phyloP scores from a whole-genome alignment of 2,797 vertebrate species.

The Danio kyathit region DNA sequence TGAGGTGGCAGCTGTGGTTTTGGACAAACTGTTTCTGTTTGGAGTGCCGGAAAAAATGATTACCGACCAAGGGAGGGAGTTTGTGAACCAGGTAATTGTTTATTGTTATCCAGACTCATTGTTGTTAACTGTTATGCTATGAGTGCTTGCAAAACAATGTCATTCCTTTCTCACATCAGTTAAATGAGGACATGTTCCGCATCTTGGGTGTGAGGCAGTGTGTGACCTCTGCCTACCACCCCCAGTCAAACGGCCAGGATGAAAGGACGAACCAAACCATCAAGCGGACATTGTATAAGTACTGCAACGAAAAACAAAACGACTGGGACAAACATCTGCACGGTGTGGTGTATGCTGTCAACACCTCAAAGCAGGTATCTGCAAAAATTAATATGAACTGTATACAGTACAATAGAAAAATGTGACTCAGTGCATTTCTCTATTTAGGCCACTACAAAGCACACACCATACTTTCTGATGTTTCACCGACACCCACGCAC shows the following conservation, averaged over 20 bases:
- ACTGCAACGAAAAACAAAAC: conserved; percentile 12
- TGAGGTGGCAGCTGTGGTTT: conserved; percentile 5
- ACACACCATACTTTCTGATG: conserved; percentile 22
- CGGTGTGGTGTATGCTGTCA: conserved; percentile 34
- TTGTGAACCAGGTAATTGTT: conserved; percentile 29
- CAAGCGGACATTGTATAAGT: neutral
- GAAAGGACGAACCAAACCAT: conserved; percentile 26
- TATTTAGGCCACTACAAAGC: conserved; percentile 16
- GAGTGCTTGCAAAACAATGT: no score
- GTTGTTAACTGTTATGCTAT: no score
- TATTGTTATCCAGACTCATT: no score
- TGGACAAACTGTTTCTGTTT: conserved; percentile 25
- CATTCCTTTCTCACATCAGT: conserved; percentile 12
- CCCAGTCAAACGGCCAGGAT: conserved; percentile 29
- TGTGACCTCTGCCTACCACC: conserved; percentile 21
- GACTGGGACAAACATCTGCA: conserved; percentile 41
- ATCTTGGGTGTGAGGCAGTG: no score
- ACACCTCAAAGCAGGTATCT: conserved; percentile 35
- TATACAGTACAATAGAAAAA: neutral
- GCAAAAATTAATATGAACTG: neutral
- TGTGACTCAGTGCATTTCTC: neutral
- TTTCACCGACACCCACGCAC: conserved; percentile 22
- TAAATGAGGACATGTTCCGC: conserved; percentile 27
- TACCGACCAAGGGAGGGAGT: conserved; percentile 18
- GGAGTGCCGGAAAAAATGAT: conserved; percentile 21